Conservation (phyloP, 2,797 vertebrate species). For the Phalanger gymnotis region DNA sequence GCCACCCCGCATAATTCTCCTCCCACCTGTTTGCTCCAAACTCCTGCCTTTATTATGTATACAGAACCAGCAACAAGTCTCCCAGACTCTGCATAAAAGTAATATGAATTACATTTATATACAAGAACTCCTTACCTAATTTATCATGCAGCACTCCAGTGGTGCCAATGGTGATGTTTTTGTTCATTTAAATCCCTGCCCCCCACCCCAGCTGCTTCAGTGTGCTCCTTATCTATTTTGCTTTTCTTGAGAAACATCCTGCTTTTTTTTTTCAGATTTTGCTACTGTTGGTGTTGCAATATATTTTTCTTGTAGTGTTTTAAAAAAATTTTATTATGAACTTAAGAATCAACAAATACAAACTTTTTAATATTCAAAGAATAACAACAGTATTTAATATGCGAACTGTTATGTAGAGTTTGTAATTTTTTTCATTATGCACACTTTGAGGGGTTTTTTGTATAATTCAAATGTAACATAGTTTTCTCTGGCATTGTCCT, state of each 20-base stretch:
- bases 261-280: not conserved
- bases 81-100: not conserved
- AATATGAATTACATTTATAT: not conserved
- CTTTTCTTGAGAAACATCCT: not conserved
- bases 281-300: not conserved
- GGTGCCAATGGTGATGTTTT: not conserved
- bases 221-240: not conserved
- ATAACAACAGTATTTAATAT: not conserved
- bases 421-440: not conserved
- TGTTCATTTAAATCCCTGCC: not conserved
- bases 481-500: not conserved
- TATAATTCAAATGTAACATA: not conserved
- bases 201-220: not conserved
- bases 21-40: not conserved
- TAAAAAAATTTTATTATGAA: not conserved
- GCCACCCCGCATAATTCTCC: not conserved
- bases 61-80: not conserved
- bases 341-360: not conserved
- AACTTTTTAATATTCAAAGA: not conserved
- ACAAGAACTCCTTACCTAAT: not conserved
- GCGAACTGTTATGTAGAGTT: not conserved
- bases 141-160: not conserved
- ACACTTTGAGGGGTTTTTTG: not conserved
- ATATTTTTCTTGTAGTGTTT: not conserved
- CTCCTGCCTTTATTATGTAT: not conserved